Evolutionary conservation across 1,140 invertebrate species (phyloP).

Genomic region (Luehdorfia chinensis): DNA sequence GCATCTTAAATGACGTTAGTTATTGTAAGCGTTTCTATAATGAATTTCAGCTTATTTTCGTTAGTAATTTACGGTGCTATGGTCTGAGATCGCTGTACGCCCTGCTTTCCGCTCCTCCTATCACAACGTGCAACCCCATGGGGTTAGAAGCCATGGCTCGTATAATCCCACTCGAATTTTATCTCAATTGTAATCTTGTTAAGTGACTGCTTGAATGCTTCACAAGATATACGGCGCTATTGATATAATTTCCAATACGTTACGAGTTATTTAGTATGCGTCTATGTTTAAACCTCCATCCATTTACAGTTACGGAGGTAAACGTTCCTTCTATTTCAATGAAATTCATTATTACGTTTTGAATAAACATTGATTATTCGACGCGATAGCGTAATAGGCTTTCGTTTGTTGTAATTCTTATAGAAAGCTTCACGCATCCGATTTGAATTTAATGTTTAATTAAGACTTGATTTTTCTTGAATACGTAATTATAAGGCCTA

Average conservation of each 20-base stretch:
- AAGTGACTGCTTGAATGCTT: slow-evolving; percentile 37
- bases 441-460: slow-evolving; percentile 8
- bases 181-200: slow-evolving; percentile 58
- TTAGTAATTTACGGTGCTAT: too few relatives aligned
- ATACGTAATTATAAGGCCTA: too few relatives aligned
- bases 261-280: slow-evolving; percentile 16
- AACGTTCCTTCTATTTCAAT: slow-evolving; percentile 13
- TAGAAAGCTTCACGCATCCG: slow-evolving; percentile 6
- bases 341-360: slow-evolving; percentile 16
- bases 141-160: slow-evolving; percentile 14
- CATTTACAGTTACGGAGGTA: slow-evolving; percentile 4
- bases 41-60: too few relatives aligned
- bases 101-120: slow-evolving; percentile 9
- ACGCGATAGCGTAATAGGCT: slow-evolving; percentile 10
- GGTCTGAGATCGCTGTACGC: too few relatives aligned
- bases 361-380: slow-evolving; percentile 15
- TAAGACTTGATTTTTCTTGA: background rate
- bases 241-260: slow-evolving; percentile 28
- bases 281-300: background rate
- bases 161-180: slow-evolving; percentile 35
- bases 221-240: slow-evolving; percentile 44
- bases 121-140: background rate
- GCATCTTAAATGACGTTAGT: slow-evolving; percentile 2
- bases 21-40: too few relatives aligned
- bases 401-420: slow-evolving; percentile 16